Evolutionary conservation across 2,797 vertebrate genomes (phyloP).

Genomic region (Lates japonicus): DNA sequence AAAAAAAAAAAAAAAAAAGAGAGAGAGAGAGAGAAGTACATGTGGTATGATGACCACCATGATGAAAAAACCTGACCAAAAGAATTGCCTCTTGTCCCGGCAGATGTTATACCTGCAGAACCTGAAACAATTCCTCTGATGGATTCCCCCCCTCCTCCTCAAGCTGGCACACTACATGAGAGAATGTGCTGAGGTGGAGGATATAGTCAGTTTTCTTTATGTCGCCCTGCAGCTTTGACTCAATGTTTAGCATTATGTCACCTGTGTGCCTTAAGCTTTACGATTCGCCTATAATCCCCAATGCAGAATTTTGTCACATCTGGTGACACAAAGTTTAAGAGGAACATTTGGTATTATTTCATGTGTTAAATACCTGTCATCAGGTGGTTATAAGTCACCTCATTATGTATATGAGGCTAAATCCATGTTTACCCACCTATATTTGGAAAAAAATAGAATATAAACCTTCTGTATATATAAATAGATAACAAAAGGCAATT

Average conservation of each 20-base stretch:
- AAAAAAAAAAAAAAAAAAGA: neutral
- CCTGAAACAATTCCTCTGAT: conserved; percentile 13
- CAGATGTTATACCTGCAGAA: conserved; percentile 10
- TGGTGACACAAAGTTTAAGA: neutral
- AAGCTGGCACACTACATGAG: conserved; percentile 2
- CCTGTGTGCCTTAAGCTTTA: conserved; percentile 13
- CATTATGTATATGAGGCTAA: conserved; percentile 13
- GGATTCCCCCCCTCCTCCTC: conserved; percentile 13
- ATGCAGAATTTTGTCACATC: conserved; percentile 13
- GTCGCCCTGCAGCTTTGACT: conserved; percentile 14
- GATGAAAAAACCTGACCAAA: neutral
- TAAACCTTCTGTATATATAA: neutral
- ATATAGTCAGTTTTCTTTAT: conserved; percentile 17
- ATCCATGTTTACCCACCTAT: conserved; percentile 4
- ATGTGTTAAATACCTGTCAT: conserved; percentile 11
- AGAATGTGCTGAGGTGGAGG: neutral
- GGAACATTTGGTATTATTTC: neutral
- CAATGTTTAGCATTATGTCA: conserved; percentile 33
- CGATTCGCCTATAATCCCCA: conserved; percentile 33
- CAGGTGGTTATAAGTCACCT: neutral
- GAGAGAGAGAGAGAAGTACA: neutral
- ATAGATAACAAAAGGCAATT: neutral
- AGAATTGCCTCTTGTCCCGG: neutral
- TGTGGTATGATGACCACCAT: neutral
- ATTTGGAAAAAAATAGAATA: neutral